These are phyloP conservation scores for Drosophila greeni DNA, from an alignment of 2,888 invertebrate genomes.

Conservation along the genomic window DNA sequence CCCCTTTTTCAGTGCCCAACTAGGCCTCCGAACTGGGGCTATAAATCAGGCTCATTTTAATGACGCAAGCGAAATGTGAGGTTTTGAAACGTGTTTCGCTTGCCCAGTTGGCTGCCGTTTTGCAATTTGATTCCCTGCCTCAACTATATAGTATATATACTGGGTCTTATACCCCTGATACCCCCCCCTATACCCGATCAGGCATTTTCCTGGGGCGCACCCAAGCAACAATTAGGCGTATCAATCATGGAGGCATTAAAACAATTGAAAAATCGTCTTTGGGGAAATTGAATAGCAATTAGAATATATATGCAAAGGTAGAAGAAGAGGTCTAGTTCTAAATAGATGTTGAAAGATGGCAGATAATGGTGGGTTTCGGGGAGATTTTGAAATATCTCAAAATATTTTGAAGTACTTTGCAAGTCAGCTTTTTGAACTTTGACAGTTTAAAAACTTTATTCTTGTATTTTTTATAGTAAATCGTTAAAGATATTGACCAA, in stretches of 20 bases:
- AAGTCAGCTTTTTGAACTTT: not conserved
- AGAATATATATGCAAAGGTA: conserved; percentile 42
- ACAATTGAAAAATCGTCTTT: conserved; percentile 73
- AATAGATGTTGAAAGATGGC: conserved; percentile 34
- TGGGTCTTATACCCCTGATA: conserved; percentile 25
- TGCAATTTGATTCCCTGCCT: conserved; percentile 41
- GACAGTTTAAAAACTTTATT: not conserved
- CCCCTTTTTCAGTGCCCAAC: conserved; percentile 3
- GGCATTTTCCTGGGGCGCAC: conserved; percentile 39
- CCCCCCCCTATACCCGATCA: conserved; percentile 1
- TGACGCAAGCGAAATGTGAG: conserved; percentile 68
- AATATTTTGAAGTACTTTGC: not conserved
- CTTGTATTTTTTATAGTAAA: not conserved
- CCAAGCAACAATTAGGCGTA: conserved; percentile 64
- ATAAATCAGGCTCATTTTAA: conserved; percentile 74
- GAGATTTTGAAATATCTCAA: too few relatives aligned
- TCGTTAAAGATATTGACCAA: conserved; percentile 1
- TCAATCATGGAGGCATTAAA: conserved; percentile 69
- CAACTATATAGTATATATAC: conserved; percentile 39
- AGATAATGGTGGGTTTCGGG: conserved; percentile 7
- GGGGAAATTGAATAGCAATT: conserved; percentile 67
- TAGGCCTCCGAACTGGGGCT: conserved; percentile 42
- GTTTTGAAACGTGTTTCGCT: conserved; percentile 66
- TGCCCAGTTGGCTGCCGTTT: conserved; percentile 37
- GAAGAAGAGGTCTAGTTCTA: conserved; percentile 1